Base-by-base conservation (phyloP, 2,797 vertebrate genomes). In the Pangasius djambal region DNA sequence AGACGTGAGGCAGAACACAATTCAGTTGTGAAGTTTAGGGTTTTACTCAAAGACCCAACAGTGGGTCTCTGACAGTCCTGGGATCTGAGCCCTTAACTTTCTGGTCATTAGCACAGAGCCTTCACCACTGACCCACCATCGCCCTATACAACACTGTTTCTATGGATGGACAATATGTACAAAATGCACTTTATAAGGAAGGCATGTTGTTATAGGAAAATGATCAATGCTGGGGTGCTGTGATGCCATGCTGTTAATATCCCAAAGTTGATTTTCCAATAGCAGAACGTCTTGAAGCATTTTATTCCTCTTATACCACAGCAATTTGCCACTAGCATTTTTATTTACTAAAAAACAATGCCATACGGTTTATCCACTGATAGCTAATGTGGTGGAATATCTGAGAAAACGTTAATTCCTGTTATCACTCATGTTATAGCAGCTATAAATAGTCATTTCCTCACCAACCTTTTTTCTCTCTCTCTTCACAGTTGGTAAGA, bases 301-400 rank as follows among this genome's bases (percentile, higher is more conserved):
- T 72, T 72, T 22, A n/a, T 52, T 16, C 48, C 13, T 78, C 2
- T 52, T 52, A n/a, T 16, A 15, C 12, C 48, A 78, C 40, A 10
- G 40, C 50, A 55, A n/a, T 16, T 15, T 69, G 4, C 65, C 65
- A 69, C 28, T 65, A n/a, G 6, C 4, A 15, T 50, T 52, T 77
- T 77, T 50, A 52, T 78, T 78, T n/a, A 15, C 15, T 78, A n/a
- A 78, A 57, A 16, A 55, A 79, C 77, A 79, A 55, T 79, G 40
- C 18, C 25, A 15, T 15, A 12, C 72, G 13, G 6, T 55, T 52
- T 18, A 79, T 31, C 16, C 28, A n/a, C 20, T 34, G 6, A 79
- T 57, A 34, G 22, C 57, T 31, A 9, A 79, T 34, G 50, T 34
- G 4, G 6, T 18, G n/a, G 13, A 78, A 22, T 44, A 25, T 48